Conservation (phyloP, 2,113 vertebrate genomes). For the Dascyllus trimaculatus region DNA sequence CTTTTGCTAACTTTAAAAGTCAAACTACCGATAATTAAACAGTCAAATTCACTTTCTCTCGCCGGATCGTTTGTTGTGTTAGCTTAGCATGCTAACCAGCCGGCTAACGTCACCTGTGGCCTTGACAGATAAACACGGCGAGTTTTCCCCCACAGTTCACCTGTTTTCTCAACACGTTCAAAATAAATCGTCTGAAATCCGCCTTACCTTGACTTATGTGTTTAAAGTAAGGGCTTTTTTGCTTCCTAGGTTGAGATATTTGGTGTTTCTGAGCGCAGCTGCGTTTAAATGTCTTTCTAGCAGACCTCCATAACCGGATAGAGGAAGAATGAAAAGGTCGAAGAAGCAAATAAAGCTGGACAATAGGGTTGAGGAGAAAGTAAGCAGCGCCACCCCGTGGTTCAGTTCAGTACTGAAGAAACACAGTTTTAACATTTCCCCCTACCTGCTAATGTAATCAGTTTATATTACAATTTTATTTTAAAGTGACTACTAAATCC, state of each 20-base stretch:
- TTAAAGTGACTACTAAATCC: too few relatives aligned
- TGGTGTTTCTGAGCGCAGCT: background rate
- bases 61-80: constrained; percentile 7
- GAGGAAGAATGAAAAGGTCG: constrained; percentile 44
- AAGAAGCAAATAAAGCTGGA: background rate
- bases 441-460: background rate
- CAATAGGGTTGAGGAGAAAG: rapidly evolving
- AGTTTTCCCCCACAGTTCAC: background rate
- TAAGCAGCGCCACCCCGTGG: constrained; percentile 48
- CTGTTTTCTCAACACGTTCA: background rate
- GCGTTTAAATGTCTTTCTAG: constrained; percentile 48
- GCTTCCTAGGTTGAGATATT: background rate
- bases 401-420: rapidly evolving
- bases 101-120: constrained; percentile 54
- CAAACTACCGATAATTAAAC: rapidly evolving
- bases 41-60: background rate
- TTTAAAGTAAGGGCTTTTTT: too few relatives aligned
- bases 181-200: rapidly evolving
- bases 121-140: constrained; percentile 40
- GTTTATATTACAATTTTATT: too few relatives aligned
- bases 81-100: constrained; percentile 61
- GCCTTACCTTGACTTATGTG: constrained; percentile 62
- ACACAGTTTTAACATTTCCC: background rate
- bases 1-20: background rate
- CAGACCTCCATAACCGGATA: constrained; percentile 74